phyloP scores from a whole-genome alignment of 2,888 invertebrate species.

The Polydrusus tereticollis region DNA sequence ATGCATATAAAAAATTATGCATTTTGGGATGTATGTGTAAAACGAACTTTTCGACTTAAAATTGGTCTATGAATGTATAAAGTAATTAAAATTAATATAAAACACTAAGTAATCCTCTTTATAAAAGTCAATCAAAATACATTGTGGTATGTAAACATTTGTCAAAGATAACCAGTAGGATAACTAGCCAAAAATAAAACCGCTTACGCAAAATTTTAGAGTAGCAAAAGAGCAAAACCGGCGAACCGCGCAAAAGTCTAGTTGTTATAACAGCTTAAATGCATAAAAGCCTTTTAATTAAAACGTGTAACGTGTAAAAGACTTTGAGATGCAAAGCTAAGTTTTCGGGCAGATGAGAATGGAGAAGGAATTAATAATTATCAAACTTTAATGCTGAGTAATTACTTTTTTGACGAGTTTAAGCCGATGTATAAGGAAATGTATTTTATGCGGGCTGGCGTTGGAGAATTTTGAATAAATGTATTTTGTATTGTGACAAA shows the following conservation, averaged over 20 bases:
- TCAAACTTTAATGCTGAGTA: constrained; percentile 3
- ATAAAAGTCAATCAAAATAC: too few relatives aligned
- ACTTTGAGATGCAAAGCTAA: constrained; percentile 23
- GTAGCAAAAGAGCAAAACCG: not conserved
- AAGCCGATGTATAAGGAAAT: not conserved
- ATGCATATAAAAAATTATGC: too few relatives aligned
- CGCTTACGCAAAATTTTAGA: not conserved
- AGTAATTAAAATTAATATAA: too few relatives aligned
- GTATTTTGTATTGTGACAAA: too few relatives aligned
- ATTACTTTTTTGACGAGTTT: not conserved
- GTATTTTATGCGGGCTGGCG: not conserved
- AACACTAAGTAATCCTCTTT: too few relatives aligned
- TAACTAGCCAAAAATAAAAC: not conserved
- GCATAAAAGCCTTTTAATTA: constrained; percentile 37
- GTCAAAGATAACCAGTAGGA: not conserved
- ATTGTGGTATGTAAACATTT: too few relatives aligned
- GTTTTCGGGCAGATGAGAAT: constrained; percentile 23
- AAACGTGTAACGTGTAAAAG: constrained; percentile 23
- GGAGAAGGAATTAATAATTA: constrained; percentile 21
- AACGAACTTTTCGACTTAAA: too few relatives aligned
- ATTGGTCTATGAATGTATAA: too few relatives aligned
- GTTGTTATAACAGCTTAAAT: constrained; percentile 33
- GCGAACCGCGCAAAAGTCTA: constrained; percentile 24
- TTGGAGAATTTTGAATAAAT: not conserved
- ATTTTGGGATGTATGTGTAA: too few relatives aligned